A percentile compares a stretch with the other conserved stretches of the same genome.
phyloP scores from a whole-genome alignment of 30 jellyfish, hydroid and myxozoan species.

The Cassiopea andromeda region DNA sequence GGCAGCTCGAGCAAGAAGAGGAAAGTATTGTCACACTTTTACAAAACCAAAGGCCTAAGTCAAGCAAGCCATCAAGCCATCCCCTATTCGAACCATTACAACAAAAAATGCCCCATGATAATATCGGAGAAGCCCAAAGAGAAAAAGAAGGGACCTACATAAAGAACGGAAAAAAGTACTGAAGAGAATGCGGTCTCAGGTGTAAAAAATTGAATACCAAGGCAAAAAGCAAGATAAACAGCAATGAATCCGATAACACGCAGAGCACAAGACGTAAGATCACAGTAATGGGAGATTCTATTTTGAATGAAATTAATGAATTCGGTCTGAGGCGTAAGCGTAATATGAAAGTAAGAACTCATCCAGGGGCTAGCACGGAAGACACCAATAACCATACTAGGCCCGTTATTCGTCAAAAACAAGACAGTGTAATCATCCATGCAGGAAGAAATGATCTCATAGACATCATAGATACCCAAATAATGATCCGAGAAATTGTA shows the following conservation, averaged over 20 bases:
- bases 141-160: too few species aligned
- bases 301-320: background rate
- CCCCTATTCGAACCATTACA: background rate
- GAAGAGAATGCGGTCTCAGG: background rate
- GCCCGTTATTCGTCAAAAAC: background rate
- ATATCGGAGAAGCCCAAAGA: background rate
- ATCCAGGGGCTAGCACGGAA: background rate
- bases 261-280: background rate
- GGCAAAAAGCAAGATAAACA: background rate
- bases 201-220: background rate
- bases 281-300: background rate
- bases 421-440: background rate
- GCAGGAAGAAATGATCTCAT: background rate
- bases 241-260: background rate
- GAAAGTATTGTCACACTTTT: conserved; percentile 3
- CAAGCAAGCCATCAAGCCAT: conserved; percentile 7
- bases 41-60: conserved; percentile 6
- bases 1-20: conserved; percentile 8
- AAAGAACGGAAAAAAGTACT: background rate
- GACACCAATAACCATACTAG: background rate
- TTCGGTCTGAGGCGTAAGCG: background rate
- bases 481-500: background rate
- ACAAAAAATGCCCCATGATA: conserved; percentile 10
- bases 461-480: background rate
- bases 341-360: background rate